Evolutionary conservation across 1,140 invertebrate genomes (phyloP), one percentile per base, ranked within the genome.

Genomic region (Bacillus rossius): DNA sequence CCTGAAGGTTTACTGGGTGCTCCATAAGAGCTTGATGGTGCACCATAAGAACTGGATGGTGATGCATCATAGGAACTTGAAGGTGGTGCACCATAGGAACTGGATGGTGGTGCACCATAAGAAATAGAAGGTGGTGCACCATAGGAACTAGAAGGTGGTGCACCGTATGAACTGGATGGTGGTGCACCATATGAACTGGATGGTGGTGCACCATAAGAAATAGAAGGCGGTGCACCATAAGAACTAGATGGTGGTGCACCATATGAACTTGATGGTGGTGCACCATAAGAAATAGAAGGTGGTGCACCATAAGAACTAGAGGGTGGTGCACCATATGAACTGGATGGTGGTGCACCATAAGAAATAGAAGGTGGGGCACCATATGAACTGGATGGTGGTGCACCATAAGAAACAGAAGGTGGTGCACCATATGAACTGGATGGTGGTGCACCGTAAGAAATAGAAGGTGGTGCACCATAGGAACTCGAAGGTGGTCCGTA

Each of bases 351-450:
- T 10, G 56, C 52, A 10, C 64, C 64, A 40, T 65, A 65, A n/a
- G 23, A 25, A 29, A 56, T 53, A 45, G 59, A 61, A 10, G 65
- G 63, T 51, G 59, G 55, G n/a, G 60, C 43, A 7, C 54, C 61
- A 42, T 66, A 67, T 22, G 43, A 58, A 13, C 57, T n/a, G 43
- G 65, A 66, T 25, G 64, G 58, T 13, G 66, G 67, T 29, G 68
- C 66, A 7, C 69, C 69, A 49, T 69, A 70, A 5, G n/a, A n/a
- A n/a, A 29, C 50, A 10, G 62, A 22, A 63, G 69, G 70, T 8
- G 68, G 66, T 4, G 69, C 64, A 8, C 68, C 67, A 49, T 67
- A n/a, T n/a, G n/a, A 70, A 47, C 54, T 62, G 19, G 56, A 41
- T 49, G 61, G 61, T 14, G 68, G 66, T 1, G 67, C 64, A 14